Percentiles rank a stretch among this genome's conserved stretches.
Conservation (phyloP, 2,888 invertebrate genomes). For the Morinoia aosen region DNA sequence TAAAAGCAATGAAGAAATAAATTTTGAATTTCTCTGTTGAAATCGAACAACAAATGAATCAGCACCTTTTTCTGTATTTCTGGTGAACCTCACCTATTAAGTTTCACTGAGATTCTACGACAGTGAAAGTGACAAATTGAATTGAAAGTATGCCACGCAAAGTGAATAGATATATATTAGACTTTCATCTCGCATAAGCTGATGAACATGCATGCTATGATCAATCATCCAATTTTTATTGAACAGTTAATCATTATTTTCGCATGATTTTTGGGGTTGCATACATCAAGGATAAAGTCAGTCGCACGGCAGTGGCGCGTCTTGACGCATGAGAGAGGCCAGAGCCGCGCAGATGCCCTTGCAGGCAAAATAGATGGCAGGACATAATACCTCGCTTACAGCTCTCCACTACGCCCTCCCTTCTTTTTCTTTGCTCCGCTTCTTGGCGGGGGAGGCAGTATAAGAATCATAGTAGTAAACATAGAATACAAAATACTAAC, state of each 20-base stretch:
- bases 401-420: neutral
- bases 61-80: neutral
- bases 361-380: neutral
- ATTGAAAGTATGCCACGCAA: neutral
- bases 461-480: neutral
- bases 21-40: neutral
- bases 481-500: neutral
- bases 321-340: neutral
- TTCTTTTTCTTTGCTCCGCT: neutral
- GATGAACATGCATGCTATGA: too few relatives aligned
- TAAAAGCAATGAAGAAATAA: neutral
- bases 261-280: neutral
- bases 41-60: too few relatives aligned
- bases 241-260: neutral
- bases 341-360: neutral
- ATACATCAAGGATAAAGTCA: neutral
- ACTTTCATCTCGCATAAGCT: neutral
- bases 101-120: neutral
- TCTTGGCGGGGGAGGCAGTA: neutral
- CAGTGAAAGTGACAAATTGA: neutral
- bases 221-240: too few relatives aligned
- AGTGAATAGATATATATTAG: neutral
- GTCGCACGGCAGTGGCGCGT: neutral
- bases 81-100: neutral
- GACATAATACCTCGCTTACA: neutral